Evolutionary conservation across 2,797 vertebrate species (phyloP).

Genomic region (Neostethus bicornis): DNA sequence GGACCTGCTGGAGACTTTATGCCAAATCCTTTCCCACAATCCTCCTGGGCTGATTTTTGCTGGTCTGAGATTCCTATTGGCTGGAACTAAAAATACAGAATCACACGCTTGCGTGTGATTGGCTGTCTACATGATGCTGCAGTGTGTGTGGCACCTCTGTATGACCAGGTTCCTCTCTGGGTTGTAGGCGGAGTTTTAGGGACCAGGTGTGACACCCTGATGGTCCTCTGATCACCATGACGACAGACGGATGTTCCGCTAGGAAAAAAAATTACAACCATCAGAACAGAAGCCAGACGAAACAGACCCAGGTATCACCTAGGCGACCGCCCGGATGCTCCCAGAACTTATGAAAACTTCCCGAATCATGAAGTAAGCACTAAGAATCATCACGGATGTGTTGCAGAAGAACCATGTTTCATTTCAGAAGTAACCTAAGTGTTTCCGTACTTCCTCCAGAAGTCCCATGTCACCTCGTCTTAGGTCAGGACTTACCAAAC

Average conservation of each 20-base stretch:
- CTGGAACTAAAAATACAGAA: slow-evolving; percentile 54
- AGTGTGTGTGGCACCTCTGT: slow-evolving; percentile 12
- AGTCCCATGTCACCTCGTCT: too few relatives aligned
- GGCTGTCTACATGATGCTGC: too few relatives aligned
- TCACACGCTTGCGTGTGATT: too few relatives aligned
- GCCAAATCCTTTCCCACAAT: slow-evolving; percentile 82
- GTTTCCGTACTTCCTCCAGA: too few relatives aligned
- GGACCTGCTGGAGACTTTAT: slow-evolving; percentile 77
- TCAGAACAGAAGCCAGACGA: not conserved
- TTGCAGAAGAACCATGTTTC: too few relatives aligned
- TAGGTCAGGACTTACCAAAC: slow-evolving; percentile 80
- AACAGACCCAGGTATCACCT: too few relatives aligned
- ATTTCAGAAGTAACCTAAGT: too few relatives aligned
- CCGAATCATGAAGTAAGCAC: too few relatives aligned
- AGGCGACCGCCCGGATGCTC: too few relatives aligned
- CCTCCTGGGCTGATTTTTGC: slow-evolving; percentile 79
- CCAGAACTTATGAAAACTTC: too few relatives aligned
- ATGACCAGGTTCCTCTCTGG: slow-evolving; percentile 70
- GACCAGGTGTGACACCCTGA: slow-evolving; percentile 90
- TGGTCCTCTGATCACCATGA: slow-evolving; percentile 87
- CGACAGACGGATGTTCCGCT: slow-evolving; percentile 60
- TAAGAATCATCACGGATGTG: too few relatives aligned
- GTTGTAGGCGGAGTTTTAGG: slow-evolving; percentile 90
- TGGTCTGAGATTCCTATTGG: slow-evolving; percentile 81
- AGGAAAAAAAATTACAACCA: slow-evolving; percentile 1